phyloP scores from a whole-genome alignment of 2,888 invertebrate species.

The Lysandra coridon region DNA sequence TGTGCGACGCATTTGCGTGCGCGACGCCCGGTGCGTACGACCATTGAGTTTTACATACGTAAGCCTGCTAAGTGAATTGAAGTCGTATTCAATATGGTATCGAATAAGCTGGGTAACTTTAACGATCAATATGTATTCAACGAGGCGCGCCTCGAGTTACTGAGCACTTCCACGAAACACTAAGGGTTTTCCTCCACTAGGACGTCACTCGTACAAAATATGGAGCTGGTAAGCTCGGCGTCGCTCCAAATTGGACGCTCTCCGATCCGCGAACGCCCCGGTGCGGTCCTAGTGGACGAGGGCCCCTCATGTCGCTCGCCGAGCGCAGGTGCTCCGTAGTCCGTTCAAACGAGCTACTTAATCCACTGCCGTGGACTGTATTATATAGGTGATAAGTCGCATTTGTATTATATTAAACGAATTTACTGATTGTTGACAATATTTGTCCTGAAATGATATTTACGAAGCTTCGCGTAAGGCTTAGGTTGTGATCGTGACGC shows the following conservation, averaged over 20 bases:
- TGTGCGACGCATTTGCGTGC: neutral
- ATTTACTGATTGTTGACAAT: conserved; percentile 25
- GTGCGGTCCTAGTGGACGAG: neutral
- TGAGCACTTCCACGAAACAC: neutral
- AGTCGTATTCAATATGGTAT: neutral
- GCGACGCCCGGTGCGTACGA: neutral
- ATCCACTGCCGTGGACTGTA: conserved; percentile 10
- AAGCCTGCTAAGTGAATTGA: neutral
- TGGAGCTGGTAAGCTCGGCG: neutral
- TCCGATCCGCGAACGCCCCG: neutral
- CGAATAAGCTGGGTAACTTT: neutral
- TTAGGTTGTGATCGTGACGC: conserved; percentile 16
- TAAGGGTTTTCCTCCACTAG: neutral
- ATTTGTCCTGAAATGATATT: conserved; percentile 20
- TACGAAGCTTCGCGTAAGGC: conserved; percentile 15
- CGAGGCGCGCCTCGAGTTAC: conserved; percentile 4
- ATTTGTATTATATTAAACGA: conserved; percentile 28
- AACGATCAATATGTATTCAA: conserved; percentile 1
- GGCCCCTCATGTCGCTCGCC: neutral
- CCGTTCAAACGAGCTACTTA: conserved; percentile 9
- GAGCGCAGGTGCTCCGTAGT: neutral
- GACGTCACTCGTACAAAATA: neutral
- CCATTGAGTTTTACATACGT: neutral
- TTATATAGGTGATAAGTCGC: conserved; percentile 26
- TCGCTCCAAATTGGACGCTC: neutral